These are phyloP conservation scores for Poeciliopsis occidentalis DNA, from an alignment of 2,113 vertebrate species.

Conservation along the genomic window DNA sequence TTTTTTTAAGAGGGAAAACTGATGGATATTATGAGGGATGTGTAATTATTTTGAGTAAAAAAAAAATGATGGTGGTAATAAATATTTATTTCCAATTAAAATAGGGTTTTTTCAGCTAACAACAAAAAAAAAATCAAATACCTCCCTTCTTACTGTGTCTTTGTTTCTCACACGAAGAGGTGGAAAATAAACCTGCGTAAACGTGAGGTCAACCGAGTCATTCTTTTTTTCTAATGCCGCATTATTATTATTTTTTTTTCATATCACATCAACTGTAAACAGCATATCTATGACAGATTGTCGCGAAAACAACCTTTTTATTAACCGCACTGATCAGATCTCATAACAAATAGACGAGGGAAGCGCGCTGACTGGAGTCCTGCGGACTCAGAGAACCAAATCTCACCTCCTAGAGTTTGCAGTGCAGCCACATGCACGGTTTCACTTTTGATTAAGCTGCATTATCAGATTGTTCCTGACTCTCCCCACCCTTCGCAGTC, in stretches of 20 bases:
- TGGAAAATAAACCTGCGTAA: no score
- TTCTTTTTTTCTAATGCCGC: no score
- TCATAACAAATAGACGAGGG: neutral
- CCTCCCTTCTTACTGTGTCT: no score
- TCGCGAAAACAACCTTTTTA: neutral
- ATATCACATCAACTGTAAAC: neutral
- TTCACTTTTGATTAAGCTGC: slow-evolving; percentile 44
- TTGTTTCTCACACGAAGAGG: no score
- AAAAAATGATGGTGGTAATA: neutral
- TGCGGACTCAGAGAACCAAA: neutral
- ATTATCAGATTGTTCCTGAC: slow-evolving; percentile 32
- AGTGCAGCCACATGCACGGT: slow-evolving; percentile 10
- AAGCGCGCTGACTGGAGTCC: neutral
- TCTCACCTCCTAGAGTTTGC: neutral
- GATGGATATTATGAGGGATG: neutral
- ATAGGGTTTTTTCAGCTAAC: no score
- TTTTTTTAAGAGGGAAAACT: neutral
- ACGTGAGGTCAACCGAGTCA: no score
- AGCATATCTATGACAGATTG: neutral
- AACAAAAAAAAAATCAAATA: no score
- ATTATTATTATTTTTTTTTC: no score
- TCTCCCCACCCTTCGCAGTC: slow-evolving; percentile 1
- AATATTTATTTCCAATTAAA: no score
- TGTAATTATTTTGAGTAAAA: neutral
- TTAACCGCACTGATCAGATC: neutral